A percentile compares a stretch with the other conserved stretches of the same genome.
Evolutionary conservation across 2,888 invertebrate species (phyloP).

Genomic region (Nysson spinosus): DNA sequence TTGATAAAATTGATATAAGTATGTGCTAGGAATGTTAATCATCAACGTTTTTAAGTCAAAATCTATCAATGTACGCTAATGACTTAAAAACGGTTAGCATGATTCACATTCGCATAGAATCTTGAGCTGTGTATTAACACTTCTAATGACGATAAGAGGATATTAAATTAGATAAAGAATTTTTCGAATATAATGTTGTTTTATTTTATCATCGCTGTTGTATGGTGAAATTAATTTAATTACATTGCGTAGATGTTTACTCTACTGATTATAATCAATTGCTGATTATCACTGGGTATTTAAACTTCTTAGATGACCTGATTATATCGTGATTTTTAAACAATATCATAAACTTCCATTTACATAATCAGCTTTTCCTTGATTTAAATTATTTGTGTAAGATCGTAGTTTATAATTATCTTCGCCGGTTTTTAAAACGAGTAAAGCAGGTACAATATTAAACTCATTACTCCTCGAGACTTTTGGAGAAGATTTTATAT

Average conservation of each 20-base stretch:
- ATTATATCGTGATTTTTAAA: conserved; percentile 1
- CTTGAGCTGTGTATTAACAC: neutral
- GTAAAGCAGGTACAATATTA: conserved; percentile 59
- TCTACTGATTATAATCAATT: conserved; percentile 10
- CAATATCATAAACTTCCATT: conserved; percentile 7
- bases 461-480: conserved; percentile 26
- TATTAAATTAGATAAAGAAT: neutral
- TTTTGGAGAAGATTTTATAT: conserved; percentile 25
- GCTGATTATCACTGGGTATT: conserved; percentile 17
- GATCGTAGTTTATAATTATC: conserved; percentile 55
- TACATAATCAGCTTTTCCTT: neutral
- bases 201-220: neutral
- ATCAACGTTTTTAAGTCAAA: conserved; percentile 8
- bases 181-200: neutral
- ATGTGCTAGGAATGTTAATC: conserved; percentile 4
- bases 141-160: neutral
- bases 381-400: neutral
- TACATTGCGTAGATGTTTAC: neutral
- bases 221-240: neutral
- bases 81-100: neutral
- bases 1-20: no score
- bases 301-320: conserved; percentile 3
- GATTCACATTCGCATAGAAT: conserved; percentile 8
- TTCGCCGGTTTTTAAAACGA: conserved; percentile 57
- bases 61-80: conserved; percentile 4